Evolutionary conservation across 2,888 invertebrate genomes (phyloP).

Genomic region (Trichogramma evanescens): DNA sequence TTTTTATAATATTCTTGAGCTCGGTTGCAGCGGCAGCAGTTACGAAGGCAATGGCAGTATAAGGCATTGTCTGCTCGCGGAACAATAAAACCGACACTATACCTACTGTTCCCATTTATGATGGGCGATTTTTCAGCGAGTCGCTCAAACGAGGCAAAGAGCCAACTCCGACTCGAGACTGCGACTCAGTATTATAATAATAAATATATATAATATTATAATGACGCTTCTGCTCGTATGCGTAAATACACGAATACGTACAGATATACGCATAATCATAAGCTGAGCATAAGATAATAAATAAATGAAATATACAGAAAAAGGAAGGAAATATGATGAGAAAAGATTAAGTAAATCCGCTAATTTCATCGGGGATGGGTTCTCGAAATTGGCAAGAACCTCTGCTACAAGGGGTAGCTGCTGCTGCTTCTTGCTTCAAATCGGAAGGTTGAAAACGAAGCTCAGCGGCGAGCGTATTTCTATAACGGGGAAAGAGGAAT

Average conservation of each 20-base stretch:
- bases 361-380: slow-evolving; percentile 13
- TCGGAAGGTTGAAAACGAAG: too few species aligned
- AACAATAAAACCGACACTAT: slow-evolving; percentile 47
- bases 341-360: slow-evolving; percentile 15
- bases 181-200: too few species aligned
- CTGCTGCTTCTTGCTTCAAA: slow-evolving; percentile 5
- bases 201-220: too few species aligned
- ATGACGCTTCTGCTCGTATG: slow-evolving; percentile 5
- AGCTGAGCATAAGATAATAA: not conserved
- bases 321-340: slow-evolving; percentile 12
- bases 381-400: slow-evolving; percentile 17
- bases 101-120: slow-evolving; percentile 46
- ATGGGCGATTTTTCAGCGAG: slow-evolving; percentile 42
- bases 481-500: slow-evolving; percentile 29
- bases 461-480: slow-evolving; percentile 8
- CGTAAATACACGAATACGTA: not conserved
- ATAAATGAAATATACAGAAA: slow-evolving; percentile 5
- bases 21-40: not conserved
- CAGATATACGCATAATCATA: not conserved
- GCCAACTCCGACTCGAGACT: slow-evolving; percentile 13
- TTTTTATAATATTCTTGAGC: slow-evolving; percentile 46
- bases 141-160: slow-evolving; percentile 37
- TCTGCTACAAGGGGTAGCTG: not conserved
- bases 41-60: too few species aligned
- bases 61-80: slow-evolving; percentile 40